Evolutionary conservation across 2,888 invertebrate genomes (phyloP), one percentile per base, ranked within the genome.

Genomic region (Sphecodes monilicornis): DNA sequence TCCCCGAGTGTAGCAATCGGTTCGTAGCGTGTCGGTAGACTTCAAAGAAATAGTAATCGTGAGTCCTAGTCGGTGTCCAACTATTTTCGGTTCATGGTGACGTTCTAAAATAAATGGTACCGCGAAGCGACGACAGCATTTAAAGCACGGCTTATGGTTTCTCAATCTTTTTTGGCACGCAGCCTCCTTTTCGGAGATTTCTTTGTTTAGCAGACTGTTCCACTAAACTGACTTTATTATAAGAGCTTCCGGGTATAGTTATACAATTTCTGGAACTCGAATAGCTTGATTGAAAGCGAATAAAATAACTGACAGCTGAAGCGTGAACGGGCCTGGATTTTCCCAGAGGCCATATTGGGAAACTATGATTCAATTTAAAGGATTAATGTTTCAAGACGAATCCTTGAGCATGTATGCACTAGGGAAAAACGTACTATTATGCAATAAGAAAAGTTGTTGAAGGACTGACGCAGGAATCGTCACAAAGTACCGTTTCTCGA

Each of bases 391-490:
- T 41, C 13, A 0, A 22, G 13, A 36, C 36, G 60, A 57, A 79
- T 83, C 60, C 71, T 68, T 36, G 50, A 70, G 64, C 73, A 70
- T 76, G 73, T 76, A 73, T 73, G 70, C 43, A 46, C 18, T 50
- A 54, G 39, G 66, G 46, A 79, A 83, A 79, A 79, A 76, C 6
- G 16, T 50, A 10, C 50, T 13, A 50, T 75, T 84, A 69, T 78
- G 71, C 74, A 71, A 83, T 43, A 13, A 10, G 22, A 69, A 64
- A 43, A 70, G 76, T 36, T 18, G 26, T 32, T 1, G 64, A 57
- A 72, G 80, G 57, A 82, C n/a, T 75, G 70, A 32, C 16, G 50
- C 50, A 41, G 36, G 64, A 69, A 26, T n/a, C 50, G 36, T 76
- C 32, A n/a, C 26, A 13, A 43, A 57, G 43, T 76, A 66, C 81